Base-by-base conservation (phyloP, 2,888 invertebrate species). In the Stegophylla sp. region DNA sequence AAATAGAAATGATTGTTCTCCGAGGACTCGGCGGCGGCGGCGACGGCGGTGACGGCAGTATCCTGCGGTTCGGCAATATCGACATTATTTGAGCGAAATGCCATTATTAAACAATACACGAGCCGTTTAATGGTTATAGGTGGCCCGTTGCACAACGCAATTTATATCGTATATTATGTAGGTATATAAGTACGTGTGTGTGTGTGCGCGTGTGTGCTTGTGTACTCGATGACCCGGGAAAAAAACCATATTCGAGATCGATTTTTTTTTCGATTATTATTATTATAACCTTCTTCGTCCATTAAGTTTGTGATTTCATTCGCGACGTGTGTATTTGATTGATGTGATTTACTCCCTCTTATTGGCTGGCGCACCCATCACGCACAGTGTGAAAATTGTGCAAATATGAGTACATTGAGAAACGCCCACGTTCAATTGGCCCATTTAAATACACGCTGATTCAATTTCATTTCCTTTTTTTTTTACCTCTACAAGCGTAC, bases 1-100 rank as follows among this genome's bases (percentile, higher is more conserved):
- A 76, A 64, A 76, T 53, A 23, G 48, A 63, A 63, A 76, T 43
- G 43, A 76, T 76, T 66, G 76, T 76, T 66, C 76, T 66, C 66
- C 53, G n/a, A 74, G 74, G 63, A 63, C 63, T 63, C 48, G 20
- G 1, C 23, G 59, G 69, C 51, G 20, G 59, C 20, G 63, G n/a
- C 17, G 28, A 34, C 34, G 34, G 34, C 43, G 15, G 3, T 20
- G 56, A 53, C 20, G 43, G 63, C 26, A 64, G 41, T 15, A 26
- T 76, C 76, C 76, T n/a, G 76, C 66, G 66, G 76, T 66, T 53
- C 53, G 51, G 53, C 51, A 64, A 20, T 59, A 43, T 72, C 45
- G 66, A 51, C 64, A 63, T 41, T 64, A 28, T 63, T 34, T 5
- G 53, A 76, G 53, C 43, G 64, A 66, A 76, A 76, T 53, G 53